Base-by-base conservation (phyloP, 2,797 vertebrate species). In the Falco novaeseelandiae region DNA sequence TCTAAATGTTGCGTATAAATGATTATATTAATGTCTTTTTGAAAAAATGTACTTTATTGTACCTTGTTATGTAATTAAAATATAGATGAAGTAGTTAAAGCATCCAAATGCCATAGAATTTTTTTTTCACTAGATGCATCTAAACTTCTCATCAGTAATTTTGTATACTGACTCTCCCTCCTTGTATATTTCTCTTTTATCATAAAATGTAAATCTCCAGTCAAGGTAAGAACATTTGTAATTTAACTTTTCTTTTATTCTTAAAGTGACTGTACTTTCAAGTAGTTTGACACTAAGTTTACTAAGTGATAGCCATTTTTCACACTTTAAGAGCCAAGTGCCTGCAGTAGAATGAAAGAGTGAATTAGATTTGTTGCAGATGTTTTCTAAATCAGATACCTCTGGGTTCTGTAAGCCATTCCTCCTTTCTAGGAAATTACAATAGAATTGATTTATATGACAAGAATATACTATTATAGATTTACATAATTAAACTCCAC, bases 321-420 rank as follows among this genome's bases (percentile, higher is more conserved):
- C 89, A 93, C 91, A 91, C 94, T 89, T 92, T 14, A 70, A 49
- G 93, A 91, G 89, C 87, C 93, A 96, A 97, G 82, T 61, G 91
- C 36, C 90, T 87, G 57, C 6, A 71, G 71, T 30, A 65, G 81
- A 95, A 86, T 22, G n/a, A 83, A 89, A 93, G 51, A 65, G 70
- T 4, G 27, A 85, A 80, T 91, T 59, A 14, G 32, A 94, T 94
- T 95, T 88, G 78, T 89, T 96, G 89, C 95, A 97, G 96, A 96
- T 97, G 90, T 94, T 93, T 94, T 42, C 46, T 87, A 30, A 27
- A 55, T 85, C 71, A 16, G 51, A 51, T 92, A 66, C 58, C 84
- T 77, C 63, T 61, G 61, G 12, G 26, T 67, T 96, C 90, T 58
- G 14, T 51, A 58, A 89, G 58, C 36, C 26, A 51, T 90, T 93